Percentiles rank a stretch among this genome's conserved stretches.
These are phyloP conservation scores for Dasyprocta punctata DNA, from an alignment of 2,113 vertebrate genomes.

Conservation along the genomic window DNA sequence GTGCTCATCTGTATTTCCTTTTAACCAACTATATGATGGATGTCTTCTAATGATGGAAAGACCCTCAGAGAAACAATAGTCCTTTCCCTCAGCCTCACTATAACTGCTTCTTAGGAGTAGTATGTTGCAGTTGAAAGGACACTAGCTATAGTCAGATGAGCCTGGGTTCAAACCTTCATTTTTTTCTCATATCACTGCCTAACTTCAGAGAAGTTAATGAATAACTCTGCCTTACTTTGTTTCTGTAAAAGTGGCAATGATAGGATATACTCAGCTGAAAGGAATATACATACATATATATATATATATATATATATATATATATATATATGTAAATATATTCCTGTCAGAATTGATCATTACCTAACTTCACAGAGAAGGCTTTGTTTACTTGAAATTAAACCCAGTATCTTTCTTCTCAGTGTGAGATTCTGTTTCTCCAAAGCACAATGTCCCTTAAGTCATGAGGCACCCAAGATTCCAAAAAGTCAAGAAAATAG, in stretches of 20 bases:
- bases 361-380: background rate
- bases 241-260: conserved; percentile 22
- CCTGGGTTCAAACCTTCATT: background rate
- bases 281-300: too few relatives aligned
- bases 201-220: conserved; percentile 14
- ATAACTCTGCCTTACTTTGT: conserved; percentile 26
- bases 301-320: background rate
- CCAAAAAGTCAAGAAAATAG: conserved; percentile 26
- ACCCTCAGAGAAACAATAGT: background rate
- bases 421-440: background rate
- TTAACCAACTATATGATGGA: background rate
- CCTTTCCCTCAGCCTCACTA: background rate
- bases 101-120: background rate
- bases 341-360: background rate
- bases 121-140: background rate
- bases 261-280: background rate
- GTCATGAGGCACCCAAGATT: background rate
- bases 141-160: background rate
- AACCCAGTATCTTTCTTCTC: conserved; percentile 7
- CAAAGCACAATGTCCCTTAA: background rate
- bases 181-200: background rate
- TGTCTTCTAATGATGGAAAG: background rate
- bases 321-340: background rate
- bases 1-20: background rate
- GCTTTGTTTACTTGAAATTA: background rate